Evolutionary conservation across 2,888 invertebrate genomes (phyloP).

Genomic region (Rugalucina vietnamica): DNA sequence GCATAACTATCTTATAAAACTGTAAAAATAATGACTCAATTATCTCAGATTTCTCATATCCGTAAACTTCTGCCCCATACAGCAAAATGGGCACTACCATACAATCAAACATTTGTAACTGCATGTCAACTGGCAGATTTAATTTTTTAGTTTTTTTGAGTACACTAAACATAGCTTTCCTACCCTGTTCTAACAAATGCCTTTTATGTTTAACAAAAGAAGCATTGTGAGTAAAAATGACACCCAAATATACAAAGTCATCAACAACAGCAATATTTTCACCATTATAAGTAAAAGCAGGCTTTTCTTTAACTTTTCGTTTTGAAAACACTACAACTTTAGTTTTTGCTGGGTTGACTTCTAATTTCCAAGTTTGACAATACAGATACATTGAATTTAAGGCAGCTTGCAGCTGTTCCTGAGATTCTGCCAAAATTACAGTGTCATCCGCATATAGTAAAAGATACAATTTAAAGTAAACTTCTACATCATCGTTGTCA

Average conservation of each 20-base stretch:
- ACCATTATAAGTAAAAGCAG: not conserved
- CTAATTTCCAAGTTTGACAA: not conserved
- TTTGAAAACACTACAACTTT: too few relatives aligned
- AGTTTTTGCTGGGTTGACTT: not conserved
- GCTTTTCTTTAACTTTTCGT: not conserved
- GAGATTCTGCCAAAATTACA: not conserved
- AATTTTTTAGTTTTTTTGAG: not conserved
- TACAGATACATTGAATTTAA: not conserved
- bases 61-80: not conserved
- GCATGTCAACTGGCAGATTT: not conserved
- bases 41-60: not conserved
- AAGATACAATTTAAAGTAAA: not conserved
- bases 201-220: not conserved
- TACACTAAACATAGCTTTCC: constrained; percentile 5
- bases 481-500: not conserved
- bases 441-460: not conserved
- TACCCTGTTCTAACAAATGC: not conserved
- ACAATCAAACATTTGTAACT: not conserved
- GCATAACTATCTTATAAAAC: not conserved
- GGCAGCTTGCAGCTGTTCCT: not conserved
- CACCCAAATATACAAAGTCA: not conserved
- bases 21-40: not conserved
- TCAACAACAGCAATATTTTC: not conserved
- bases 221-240: not conserved
- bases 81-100: not conserved